These are phyloP conservation scores for Virgularia gustaviana DNA, from an alignment of 92 coral and sea anemone species.

Conservation along the genomic window DNA sequence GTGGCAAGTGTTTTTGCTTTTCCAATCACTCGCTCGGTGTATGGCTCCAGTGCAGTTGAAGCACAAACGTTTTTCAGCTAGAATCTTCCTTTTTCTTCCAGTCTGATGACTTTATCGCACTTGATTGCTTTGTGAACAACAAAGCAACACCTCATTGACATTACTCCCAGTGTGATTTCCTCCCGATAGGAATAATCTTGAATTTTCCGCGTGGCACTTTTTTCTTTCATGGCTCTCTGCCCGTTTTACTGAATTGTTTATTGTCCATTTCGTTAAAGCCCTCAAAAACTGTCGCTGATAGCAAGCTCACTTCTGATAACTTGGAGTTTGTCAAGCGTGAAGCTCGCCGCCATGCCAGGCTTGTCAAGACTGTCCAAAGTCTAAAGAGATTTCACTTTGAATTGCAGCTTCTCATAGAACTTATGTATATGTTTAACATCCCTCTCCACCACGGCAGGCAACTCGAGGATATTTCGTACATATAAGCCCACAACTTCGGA, in stretches of 20 bases:
- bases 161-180: constrained; percentile 17
- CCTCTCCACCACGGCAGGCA: background rate
- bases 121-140: background rate
- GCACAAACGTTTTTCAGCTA: constrained; percentile 8
- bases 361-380: constrained; percentile 17
- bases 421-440: constrained; percentile 3
- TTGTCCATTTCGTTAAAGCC: constrained; percentile 27
- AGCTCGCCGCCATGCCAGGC: constrained; percentile 3
- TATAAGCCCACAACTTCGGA: constrained; percentile 31
- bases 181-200: no score
- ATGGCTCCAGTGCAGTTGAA: constrained; percentile 16
- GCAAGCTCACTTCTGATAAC: constrained; percentile 11
- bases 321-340: constrained; percentile 25
- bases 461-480: constrained; percentile 5
- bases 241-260: constrained; percentile 8
- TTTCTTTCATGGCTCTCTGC: background rate
- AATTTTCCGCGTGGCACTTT: background rate
- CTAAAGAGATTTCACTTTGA: constrained; percentile 24
- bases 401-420: constrained; percentile 1
- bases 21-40: constrained; percentile 6
- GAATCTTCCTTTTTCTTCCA: constrained; percentile 13
- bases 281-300: constrained; percentile 6
- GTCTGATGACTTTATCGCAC: constrained; percentile 7
- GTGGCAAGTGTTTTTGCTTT: background rate
- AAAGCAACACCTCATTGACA: no score